Conservation (phyloP, 1,140 invertebrate species). For the Drosophila sturtevanti region DNA sequence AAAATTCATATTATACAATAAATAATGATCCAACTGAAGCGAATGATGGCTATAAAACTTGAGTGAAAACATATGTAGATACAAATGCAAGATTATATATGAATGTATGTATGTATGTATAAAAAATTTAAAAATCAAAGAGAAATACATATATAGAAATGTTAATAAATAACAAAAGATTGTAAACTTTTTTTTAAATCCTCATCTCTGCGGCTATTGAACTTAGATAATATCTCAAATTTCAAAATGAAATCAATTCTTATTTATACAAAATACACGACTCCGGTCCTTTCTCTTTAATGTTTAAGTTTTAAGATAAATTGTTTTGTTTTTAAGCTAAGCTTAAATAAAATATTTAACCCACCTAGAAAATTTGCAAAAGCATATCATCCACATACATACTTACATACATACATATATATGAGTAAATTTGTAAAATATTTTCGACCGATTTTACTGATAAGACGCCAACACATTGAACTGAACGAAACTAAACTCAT, state of each 20-base stretch:
- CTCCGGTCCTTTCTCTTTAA: too few species aligned
- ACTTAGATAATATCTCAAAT: not conserved
- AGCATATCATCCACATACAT: too few species aligned
- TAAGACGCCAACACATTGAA: not conserved
- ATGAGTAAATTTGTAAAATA: not conserved
- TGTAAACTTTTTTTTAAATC: not conserved
- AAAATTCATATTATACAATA: constrained; percentile 56
- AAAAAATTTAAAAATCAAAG: too few species aligned
- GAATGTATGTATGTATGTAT: too few species aligned
- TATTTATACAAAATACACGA: too few species aligned
- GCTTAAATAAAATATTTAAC: too few species aligned
- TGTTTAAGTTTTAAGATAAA: not conserved
- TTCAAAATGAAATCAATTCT: not conserved
- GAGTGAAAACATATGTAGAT: not conserved
- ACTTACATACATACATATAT: too few species aligned
- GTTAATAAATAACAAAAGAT: not conserved
- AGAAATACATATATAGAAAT: not conserved
- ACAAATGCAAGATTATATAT: too few species aligned
- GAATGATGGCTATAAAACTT: constrained; percentile 4
- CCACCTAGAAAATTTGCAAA: too few species aligned
- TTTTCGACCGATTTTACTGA: constrained; percentile 1
- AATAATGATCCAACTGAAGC: constrained; percentile 6
- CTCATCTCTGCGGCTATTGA: not conserved
- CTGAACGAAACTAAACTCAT: constrained; percentile 32
- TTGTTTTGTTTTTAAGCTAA: too few species aligned